phyloP scores from a whole-genome alignment of 2,113 vertebrate species.

The Amphilophus citrinellus region DNA sequence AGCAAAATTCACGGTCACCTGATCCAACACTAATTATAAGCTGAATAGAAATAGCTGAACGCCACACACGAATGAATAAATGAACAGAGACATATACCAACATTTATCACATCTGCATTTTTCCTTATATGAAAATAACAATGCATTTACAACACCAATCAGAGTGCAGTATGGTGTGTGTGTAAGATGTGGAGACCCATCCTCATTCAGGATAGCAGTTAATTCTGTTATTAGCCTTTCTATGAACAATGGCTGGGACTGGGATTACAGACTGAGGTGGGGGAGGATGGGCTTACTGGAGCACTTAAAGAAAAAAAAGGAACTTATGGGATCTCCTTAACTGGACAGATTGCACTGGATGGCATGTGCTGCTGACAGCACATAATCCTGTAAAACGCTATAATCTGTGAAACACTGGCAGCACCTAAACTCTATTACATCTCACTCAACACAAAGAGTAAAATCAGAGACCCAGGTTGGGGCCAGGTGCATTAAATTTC shows the following conservation, averaged over 20 bases:
- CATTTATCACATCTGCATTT: background rate
- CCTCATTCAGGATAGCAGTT: constrained; percentile 30
- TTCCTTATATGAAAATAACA: too few species aligned
- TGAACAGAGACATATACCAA: background rate
- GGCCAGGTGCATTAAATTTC: background rate
- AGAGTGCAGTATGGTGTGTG: background rate
- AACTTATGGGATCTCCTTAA: constrained; percentile 37
- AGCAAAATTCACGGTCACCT: background rate
- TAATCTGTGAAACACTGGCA: background rate
- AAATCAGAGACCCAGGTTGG: background rate
- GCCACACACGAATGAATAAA: background rate
- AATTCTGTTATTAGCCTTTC: constrained; percentile 59
- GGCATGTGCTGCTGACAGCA: constrained; percentile 38
- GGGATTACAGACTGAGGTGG: constrained; percentile 48
- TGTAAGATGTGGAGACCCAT: background rate
- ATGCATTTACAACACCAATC: background rate
- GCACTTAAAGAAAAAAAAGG: constrained; percentile 12
- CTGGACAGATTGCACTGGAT: constrained; percentile 36
- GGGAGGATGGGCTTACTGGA: constrained; percentile 13
- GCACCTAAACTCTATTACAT: background rate
- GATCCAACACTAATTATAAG: background rate
- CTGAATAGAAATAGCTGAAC: background rate
- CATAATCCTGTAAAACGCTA: constrained; percentile 35
- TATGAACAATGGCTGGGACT: constrained; percentile 48
- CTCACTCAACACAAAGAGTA: background rate